Base-by-base conservation (phyloP, 2,888 invertebrate genomes). In the Lycophotia porphyrea region DNA sequence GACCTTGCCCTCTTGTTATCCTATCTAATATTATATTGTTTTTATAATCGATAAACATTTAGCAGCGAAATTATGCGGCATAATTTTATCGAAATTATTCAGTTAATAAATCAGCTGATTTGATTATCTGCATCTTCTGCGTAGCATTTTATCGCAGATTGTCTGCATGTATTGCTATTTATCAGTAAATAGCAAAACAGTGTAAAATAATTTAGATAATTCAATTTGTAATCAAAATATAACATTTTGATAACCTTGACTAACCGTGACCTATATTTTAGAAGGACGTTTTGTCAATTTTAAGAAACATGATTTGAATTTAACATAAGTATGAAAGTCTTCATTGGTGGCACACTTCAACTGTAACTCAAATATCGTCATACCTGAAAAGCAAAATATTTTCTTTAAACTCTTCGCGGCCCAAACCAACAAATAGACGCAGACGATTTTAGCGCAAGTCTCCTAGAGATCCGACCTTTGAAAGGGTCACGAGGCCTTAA, bases 201-300 rank as follows among this genome's bases (percentile, higher is more conserved):
- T 39, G 34, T 61, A 72, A 34, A 70, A 24, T 52, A 52, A 66
- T 76, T 66, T 27, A 55, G 67, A 77, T 82, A 52, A 52, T 61
- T 42, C 5, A 34, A 36, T 63, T 64, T 63, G 11, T 61, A 55
- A 67, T 67, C 55, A n/a, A 70, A 76, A 34, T 60, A 60, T 31
- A 39, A 61, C 24, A n/a, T 55, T 67, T 34, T 67, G 74, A 79
- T 79, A 68, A 75, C 64, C 78, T 71, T 78, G 82, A 63, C 18
- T 63, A 34, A 39, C n/a, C n/a, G n/a, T n/a, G 27, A 49, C 72
- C 27, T 47, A 60, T 60, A 55, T 42, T 80, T 47, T 68, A 67
- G 63, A 78, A 74, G 2, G 27, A 49, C 27, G 34, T 21, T 74
- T 67, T 47, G 27, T 63, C 18, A 63, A 5, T 34, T 27, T 66